These are phyloP conservation scores for Clupea harengus DNA, from an alignment of 2,113 vertebrate genomes.

Conservation along the genomic window DNA sequence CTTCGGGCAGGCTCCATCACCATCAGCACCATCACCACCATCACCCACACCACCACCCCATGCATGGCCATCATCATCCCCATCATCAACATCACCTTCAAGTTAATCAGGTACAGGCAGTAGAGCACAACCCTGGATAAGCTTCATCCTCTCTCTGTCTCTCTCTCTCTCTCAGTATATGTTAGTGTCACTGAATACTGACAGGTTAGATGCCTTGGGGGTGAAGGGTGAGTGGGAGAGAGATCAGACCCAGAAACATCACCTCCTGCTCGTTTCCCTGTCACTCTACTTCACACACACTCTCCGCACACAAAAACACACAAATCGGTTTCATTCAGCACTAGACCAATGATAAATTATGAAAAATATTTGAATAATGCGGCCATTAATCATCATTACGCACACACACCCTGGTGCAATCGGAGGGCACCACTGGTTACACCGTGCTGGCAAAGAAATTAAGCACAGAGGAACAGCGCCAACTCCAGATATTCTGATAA, in stretches of 20 bases:
- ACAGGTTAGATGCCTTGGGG: neutral
- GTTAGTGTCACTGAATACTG: neutral
- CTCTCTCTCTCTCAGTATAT: neutral
- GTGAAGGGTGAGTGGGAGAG: neutral
- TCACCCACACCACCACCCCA: conserved; percentile 71
- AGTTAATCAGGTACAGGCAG: conserved; percentile 62
- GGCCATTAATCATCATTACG: neutral
- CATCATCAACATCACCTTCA: conserved; percentile 67
- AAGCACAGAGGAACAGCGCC: neutral
- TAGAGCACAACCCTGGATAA: too few relatives aligned
- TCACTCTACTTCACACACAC: neutral
- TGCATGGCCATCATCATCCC: conserved; percentile 69
- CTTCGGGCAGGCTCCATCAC: conserved; percentile 85
- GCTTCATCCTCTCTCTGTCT: neutral
- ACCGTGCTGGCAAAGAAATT: neutral
- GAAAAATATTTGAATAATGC: neutral
- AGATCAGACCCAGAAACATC: neutral
- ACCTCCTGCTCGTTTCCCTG: neutral
- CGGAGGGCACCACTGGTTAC: neutral
- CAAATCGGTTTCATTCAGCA: neutral
- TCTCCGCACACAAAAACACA: neutral
- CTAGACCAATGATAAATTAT: neutral
- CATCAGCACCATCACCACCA: conserved; percentile 79
- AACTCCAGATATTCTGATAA: neutral
- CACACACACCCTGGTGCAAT: neutral